Evolutionary conservation across 2,113 vertebrate species (phyloP).

Genomic region (Fulica atra): DNA sequence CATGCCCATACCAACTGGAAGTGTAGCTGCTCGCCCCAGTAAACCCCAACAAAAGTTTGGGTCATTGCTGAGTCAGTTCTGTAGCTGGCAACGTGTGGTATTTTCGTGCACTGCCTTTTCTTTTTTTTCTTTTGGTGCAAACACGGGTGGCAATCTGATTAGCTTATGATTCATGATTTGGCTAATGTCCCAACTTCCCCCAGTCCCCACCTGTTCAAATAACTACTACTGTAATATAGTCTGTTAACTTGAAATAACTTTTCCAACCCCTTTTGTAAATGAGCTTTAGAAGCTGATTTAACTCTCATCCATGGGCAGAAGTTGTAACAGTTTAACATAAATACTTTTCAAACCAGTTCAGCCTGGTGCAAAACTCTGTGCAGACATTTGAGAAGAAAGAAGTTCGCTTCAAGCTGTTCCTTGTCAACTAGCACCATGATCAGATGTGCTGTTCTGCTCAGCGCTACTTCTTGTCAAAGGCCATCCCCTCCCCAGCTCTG

Average conservation of each 20-base stretch:
- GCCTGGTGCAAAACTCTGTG: background rate
- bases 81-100: background rate
- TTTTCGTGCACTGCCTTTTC: background rate
- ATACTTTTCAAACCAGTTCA: background rate
- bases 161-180: conserved; percentile 65
- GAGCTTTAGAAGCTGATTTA: conserved; percentile 24
- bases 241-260: conserved; percentile 53
- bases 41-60: background rate
- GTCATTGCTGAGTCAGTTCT: conserved; percentile 24
- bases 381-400: background rate
- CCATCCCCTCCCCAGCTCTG: background rate
- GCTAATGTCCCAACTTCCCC: conserved; percentile 54
- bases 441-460: background rate
- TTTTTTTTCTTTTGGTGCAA: conserved; percentile 30
- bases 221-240: conserved; percentile 35
- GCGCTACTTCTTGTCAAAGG: background rate
- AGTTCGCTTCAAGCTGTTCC: background rate
- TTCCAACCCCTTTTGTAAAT: conserved; percentile 32
- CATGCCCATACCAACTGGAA: background rate
- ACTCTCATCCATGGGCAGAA: background rate
- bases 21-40: background rate
- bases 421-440: background rate
- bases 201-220: conserved; percentile 66
- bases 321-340: background rate
- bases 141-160: conserved; percentile 66